A percentile compares a stretch with the other conserved stretches of the same genome.
phyloP scores from a whole-genome alignment of 2,888 invertebrate species.

The Torymus tubicola region DNA sequence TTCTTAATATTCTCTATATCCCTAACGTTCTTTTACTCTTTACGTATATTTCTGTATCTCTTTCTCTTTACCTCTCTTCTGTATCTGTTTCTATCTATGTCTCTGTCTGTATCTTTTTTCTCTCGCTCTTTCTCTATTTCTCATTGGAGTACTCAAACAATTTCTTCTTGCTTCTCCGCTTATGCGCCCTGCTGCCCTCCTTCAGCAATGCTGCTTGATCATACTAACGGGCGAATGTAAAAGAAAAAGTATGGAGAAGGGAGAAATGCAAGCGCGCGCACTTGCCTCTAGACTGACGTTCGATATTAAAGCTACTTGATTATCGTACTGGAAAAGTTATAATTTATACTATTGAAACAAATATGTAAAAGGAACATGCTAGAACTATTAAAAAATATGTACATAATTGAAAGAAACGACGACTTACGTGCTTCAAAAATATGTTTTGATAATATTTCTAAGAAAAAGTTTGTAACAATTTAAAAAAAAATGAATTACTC shows the following conservation, averaged over 20 bases:
- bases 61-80: background rate
- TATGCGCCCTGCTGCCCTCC: slow-evolving; percentile 21
- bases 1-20: background rate
- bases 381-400: too few species aligned
- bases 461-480: too few species aligned
- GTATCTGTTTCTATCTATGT: background rate
- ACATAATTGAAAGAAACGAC: too few species aligned
- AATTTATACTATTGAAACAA: too few species aligned
- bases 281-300: slow-evolving; percentile 5
- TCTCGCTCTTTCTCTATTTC: background rate
- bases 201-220: slow-evolving; percentile 15
- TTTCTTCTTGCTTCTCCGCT: slow-evolving; percentile 26
- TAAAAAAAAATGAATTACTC: too few species aligned
- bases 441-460: too few species aligned
- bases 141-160: background rate
- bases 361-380: too few species aligned
- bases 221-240: background rate
- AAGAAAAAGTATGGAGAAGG: slow-evolving; percentile 10
- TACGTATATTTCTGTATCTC: background rate
- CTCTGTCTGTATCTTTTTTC: background rate
- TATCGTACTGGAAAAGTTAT: too few species aligned
- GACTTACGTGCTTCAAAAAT: too few species aligned
- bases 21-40: background rate
- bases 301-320: slow-evolving; percentile 15
- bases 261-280: slow-evolving; percentile 29